phyloP scores from a whole-genome alignment of 1,140 invertebrate species.

The Neotoxoptera formosana region DNA sequence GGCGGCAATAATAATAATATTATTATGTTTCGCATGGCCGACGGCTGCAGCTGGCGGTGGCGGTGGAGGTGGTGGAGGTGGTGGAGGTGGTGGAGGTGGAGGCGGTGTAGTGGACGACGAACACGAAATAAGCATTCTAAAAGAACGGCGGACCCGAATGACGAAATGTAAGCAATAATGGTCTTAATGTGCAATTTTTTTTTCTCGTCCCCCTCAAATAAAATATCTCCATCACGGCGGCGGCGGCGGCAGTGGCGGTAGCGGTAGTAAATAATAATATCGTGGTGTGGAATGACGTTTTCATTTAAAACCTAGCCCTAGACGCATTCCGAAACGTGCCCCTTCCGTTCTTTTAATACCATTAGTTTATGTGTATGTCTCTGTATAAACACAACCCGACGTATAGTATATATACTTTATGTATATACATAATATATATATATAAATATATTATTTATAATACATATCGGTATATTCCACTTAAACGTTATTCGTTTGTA shows the following conservation, averaged over 20 bases:
- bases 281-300: slow-evolving; percentile 33
- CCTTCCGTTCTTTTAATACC: slow-evolving; percentile 28
- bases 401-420: not conserved
- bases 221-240: not conserved
- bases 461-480: not conserved
- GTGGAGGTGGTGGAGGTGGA: not conserved
- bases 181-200: slow-evolving; percentile 35
- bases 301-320: slow-evolving; percentile 41
- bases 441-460: slow-evolving; percentile 37
- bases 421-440: too few species aligned
- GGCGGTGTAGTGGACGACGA: not conserved
- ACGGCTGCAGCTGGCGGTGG: not conserved
- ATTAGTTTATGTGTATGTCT: slow-evolving; percentile 14
- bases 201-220: not conserved
- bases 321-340: slow-evolving; percentile 34
- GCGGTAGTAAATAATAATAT: slow-evolving; percentile 21
- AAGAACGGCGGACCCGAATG: not conserved
- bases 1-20: not conserved
- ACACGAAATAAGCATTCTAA: not conserved
- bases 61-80: too few species aligned
- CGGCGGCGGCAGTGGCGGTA: not conserved
- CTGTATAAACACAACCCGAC: slow-evolving; percentile 5
- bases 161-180: slow-evolving; percentile 12
- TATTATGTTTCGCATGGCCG: slow-evolving; percentile 17
- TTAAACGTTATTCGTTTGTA: not conserved